Percentiles rank a stretch among this genome's conserved stretches.
Conservation (phyloP, 2,888 invertebrate genomes). For the Xestia ashworthii region DNA sequence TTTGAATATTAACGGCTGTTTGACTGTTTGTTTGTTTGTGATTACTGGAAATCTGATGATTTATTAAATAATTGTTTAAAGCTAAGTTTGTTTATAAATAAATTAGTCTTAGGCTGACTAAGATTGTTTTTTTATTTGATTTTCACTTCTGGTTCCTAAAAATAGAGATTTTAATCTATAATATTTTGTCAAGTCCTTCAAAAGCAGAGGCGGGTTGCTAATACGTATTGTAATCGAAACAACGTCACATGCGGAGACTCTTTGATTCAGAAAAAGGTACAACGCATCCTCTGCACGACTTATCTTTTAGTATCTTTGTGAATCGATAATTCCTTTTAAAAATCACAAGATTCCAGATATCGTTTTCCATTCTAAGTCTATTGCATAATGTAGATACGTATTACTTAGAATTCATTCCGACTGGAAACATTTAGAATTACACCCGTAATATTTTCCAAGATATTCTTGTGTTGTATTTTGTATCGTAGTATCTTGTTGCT, state of each 20-base stretch:
- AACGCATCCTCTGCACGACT: too few relatives aligned
- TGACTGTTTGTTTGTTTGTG: too few relatives aligned
- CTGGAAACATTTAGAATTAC: constrained; percentile 6
- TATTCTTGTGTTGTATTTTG: constrained; percentile 21
- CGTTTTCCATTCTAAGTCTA: not conserved
- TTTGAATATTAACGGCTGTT: too few relatives aligned
- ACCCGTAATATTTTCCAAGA: constrained; percentile 7
- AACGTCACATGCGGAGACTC: not conserved
- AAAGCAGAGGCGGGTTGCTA: not conserved
- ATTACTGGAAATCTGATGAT: too few relatives aligned
- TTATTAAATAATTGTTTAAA: too few relatives aligned
- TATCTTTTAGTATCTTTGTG: not conserved
- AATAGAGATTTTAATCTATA: too few relatives aligned
- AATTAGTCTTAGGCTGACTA: too few relatives aligned
- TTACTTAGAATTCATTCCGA: not conserved
- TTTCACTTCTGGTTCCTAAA: too few relatives aligned
- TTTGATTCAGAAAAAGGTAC: not conserved
- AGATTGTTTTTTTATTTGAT: too few relatives aligned
- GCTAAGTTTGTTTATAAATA: too few relatives aligned
- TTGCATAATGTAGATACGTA: not conserved
- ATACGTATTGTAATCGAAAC: not conserved
- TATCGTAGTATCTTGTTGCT: constrained; percentile 28
- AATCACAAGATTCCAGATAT: not conserved
- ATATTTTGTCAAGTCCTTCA: not conserved
- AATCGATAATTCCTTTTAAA: not conserved